Base-by-base conservation (phyloP, 2,113 vertebrate species). In the Castor canadensis region DNA sequence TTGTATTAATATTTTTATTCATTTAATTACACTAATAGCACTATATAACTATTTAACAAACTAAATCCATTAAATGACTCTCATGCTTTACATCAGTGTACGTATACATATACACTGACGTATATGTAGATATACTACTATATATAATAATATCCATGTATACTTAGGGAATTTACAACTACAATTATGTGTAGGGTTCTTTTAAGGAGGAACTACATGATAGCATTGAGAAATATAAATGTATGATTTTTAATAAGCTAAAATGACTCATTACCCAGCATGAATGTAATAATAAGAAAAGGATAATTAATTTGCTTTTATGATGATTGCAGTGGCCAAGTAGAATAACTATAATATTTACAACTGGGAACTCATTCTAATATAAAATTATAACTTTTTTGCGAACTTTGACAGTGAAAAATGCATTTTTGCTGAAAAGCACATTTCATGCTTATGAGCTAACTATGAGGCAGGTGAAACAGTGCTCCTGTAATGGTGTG, bases 241-340 rank as follows among this genome's bases (percentile, higher is more conserved):
- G 82, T 91, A 22, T 87, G 71, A 82, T 92, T 86, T 84, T 71
- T 91, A 93, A 35, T 91, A 80, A 90, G 22, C 30, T 87, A 92
- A 85, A 94, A 92, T 96, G 24, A 38, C 72, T 89, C 56, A 85
- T 81, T 87, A 79, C 10, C 30, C 24, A 80, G 87, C 20, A 76
- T 92, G 32, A 92, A n/a, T 67, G 60, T 84, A 87, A 52, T 71
- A 91, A 82, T 8, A 64, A 83, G 26, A 62, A 72, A 94, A 89
- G 71, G 20, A 43, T 92, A 92, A 75, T 45, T 81, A n/a, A 81
- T 64, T 94, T 94, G 64, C 16, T 60, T 94, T 84, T 58, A 89
- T 85, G 38, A 72, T 80, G 62, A 60, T 80, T 75, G 4, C 69
- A 5, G 43, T 93, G 32, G 24, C n/a, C 47, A 87, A 64, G 7